Percentiles rank a stretch among this genome's conserved stretches.
phyloP scores from a whole-genome alignment of 2,888 invertebrate genomes.

The Oscheius sp. region DNA sequence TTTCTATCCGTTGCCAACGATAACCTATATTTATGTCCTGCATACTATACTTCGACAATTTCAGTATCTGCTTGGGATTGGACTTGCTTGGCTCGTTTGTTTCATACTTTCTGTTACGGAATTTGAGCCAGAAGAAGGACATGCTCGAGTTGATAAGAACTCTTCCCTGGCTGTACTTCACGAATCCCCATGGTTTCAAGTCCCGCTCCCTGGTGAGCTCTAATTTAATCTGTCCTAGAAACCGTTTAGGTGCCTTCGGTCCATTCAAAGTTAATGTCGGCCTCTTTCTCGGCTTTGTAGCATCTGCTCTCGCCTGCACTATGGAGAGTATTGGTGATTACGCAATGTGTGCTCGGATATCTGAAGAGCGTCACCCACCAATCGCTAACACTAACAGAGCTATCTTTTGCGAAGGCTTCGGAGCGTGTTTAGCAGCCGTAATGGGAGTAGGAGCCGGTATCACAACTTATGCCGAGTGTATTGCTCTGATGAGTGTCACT shows the following conservation, averaged over 20 bases:
- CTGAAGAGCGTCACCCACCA: conserved; percentile 55
- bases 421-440: conserved; percentile 55
- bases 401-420: conserved; percentile 60
- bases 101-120: conserved; percentile 56
- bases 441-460: conserved; percentile 65
- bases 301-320: conserved; percentile 60
- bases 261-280: conserved; percentile 49
- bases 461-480: conserved; percentile 65
- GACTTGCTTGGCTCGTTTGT: conserved; percentile 62
- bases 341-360: conserved; percentile 53
- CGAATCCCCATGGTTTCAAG: conserved; percentile 64
- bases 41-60: conserved; percentile 5
- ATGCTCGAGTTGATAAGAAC: conserved; percentile 64
- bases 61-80: conserved; percentile 63
- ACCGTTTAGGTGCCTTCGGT: conserved; percentile 58
- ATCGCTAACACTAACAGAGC: conserved; percentile 53
- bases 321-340: conserved; percentile 65
- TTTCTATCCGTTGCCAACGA: too few species aligned
- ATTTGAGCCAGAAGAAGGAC: conserved; percentile 50
- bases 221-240: not conserved
- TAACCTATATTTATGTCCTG: too few species aligned
- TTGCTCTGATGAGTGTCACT: conserved; percentile 66
- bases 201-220: conserved; percentile 64
- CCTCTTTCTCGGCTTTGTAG: conserved; percentile 61
- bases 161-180: conserved; percentile 52